Evolutionary conservation across 1,140 invertebrate genomes (phyloP).

Genomic region (Drosophila willistoni): DNA sequence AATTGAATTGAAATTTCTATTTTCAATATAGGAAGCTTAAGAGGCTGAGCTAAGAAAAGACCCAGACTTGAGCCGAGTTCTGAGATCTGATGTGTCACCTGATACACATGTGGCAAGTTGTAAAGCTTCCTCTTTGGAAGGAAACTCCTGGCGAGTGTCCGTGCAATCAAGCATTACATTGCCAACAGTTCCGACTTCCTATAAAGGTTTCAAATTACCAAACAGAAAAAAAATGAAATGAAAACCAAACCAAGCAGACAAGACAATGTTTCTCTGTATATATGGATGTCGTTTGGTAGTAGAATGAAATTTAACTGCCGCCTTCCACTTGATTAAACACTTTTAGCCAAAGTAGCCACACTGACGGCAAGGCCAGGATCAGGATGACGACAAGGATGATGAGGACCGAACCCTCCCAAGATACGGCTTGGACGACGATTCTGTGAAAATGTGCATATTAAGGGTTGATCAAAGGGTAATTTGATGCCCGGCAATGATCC

Average conservation of each 20-base stretch:
- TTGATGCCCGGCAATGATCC: constrained; percentile 74
- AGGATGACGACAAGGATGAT: constrained; percentile 8
- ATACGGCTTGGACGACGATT: constrained; percentile 39
- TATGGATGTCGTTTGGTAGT: background rate
- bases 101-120: constrained; percentile 55
- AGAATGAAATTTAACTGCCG: constrained; percentile 67
- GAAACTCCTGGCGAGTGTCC: constrained; percentile 36
- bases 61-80: background rate
- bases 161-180: constrained; percentile 72
- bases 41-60: background rate
- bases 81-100: constrained; percentile 29
- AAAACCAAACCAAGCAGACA: constrained; percentile 26
- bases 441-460: constrained; percentile 49
- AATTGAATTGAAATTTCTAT: background rate
- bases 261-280: too few relatives aligned
- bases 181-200: constrained; percentile 71
- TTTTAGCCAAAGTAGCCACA: constrained; percentile 59
- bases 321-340: constrained; percentile 78
- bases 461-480: constrained; percentile 45
- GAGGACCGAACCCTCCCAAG: constrained; percentile 10
- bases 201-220: constrained; percentile 60
- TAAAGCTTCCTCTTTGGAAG: constrained; percentile 62
- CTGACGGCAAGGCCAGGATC: constrained; percentile 26
- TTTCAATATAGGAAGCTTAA: background rate
- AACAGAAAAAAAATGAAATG: constrained; percentile 47